Evolutionary conservation across 2,113 vertebrate species (phyloP).

Genomic region (Mastomys coucha): DNA sequence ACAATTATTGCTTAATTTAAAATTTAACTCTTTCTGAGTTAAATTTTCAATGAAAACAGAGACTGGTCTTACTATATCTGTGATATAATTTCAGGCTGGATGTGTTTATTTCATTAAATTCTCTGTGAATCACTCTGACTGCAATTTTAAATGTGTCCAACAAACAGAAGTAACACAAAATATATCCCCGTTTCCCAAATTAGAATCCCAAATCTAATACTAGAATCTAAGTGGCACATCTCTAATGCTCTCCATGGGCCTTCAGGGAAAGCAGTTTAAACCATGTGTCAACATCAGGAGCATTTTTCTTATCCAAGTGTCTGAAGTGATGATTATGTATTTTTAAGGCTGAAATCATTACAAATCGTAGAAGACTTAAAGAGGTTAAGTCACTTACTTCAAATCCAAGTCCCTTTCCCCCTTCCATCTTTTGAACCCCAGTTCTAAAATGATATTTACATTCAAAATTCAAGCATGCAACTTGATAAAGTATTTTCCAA

Average conservation of each 20-base stretch:
- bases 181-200: background rate
- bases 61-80: background rate
- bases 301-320: background rate
- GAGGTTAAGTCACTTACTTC: constrained; percentile 6
- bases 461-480: background rate
- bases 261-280: background rate
- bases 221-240: background rate
- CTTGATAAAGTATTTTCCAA: background rate
- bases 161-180: constrained; percentile 39
- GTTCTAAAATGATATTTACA: background rate
- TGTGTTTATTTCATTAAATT: background rate
- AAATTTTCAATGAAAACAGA: background rate
- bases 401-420: constrained; percentile 11
- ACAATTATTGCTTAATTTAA: constrained; percentile 69
- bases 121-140: background rate
- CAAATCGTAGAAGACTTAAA: background rate
- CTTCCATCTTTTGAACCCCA: constrained; percentile 9
- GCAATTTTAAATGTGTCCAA: constrained; percentile 19
- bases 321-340: background rate
- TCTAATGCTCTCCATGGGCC: background rate
- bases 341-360: background rate
- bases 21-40: constrained; percentile 14
- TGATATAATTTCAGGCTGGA: background rate
- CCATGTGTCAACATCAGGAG: background rate
- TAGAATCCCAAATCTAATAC: background rate